A percentile compares a stretch with the other conserved stretches of the same genome.
Evolutionary conservation across 2,797 vertebrate genomes (phyloP).

Genomic region (Manis pentadactyla): DNA sequence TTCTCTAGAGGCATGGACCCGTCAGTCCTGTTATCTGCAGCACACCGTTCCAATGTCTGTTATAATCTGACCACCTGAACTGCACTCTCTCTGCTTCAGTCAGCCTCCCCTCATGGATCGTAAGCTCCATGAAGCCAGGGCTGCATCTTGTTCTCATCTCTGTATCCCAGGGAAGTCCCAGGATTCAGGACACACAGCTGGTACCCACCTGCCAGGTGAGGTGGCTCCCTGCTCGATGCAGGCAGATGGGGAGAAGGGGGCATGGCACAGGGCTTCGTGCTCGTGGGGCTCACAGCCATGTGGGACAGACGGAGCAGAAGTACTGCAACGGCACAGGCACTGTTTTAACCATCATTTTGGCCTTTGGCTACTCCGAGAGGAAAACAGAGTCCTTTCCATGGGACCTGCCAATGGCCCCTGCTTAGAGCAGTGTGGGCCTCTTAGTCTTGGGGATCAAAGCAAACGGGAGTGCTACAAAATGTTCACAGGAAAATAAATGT

Average conservation of each 20-base stretch:
- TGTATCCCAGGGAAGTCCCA: neutral
- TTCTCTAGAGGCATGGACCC: neutral
- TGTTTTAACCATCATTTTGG: neutral
- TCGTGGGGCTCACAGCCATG: neutral
- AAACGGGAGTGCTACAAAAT: rapidly evolving
- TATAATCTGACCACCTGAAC: rapidly evolving
- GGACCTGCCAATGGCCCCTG: rapidly evolving
- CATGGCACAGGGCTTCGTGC: rapidly evolving
- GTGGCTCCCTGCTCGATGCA: neutral
- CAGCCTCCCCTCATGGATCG: rapidly evolving
- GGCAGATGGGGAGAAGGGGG: neutral
- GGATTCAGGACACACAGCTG: neutral
- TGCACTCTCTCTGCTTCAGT: neutral
- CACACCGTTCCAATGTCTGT: rapidly evolving
- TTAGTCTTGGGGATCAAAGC: rapidly evolving
- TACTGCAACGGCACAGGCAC: rapidly evolving
- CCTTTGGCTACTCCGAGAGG: neutral
- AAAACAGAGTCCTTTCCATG: rapidly evolving
- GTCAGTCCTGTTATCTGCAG: too few species aligned
- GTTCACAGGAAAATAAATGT: rapidly evolving
- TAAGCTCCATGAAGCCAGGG: neutral
- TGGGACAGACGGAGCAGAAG: neutral
- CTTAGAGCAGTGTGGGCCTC: rapidly evolving
- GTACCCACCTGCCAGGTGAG: neutral
- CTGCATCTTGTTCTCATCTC: neutral